phyloP scores from a whole-genome alignment of 2,797 vertebrate genomes.

The Premnoplex brunnescens region DNA sequence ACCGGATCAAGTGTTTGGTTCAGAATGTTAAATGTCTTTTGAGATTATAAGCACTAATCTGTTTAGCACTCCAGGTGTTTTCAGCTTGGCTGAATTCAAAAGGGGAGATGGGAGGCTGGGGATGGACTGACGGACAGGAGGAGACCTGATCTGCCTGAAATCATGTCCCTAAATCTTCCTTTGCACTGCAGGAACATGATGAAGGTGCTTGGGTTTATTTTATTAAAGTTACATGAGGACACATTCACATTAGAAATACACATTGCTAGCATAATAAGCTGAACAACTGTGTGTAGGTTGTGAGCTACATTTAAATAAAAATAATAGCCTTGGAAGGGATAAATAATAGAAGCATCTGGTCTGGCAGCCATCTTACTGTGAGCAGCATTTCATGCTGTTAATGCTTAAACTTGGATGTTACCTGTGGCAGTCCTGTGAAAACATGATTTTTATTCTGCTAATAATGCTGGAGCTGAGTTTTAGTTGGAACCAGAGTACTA shows the following conservation, averaged over 20 bases:
- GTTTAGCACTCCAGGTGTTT: neutral
- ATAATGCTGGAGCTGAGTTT: neutral
- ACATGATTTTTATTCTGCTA: neutral
- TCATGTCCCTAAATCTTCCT: neutral
- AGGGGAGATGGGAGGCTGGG: neutral
- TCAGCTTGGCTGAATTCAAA: neutral
- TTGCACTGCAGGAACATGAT: rapidly evolving
- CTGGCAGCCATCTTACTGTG: slow-evolving; percentile 42
- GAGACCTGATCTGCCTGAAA: neutral
- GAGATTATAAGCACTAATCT: neutral
- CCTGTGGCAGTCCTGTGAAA: neutral
- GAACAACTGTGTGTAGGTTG: rapidly evolving
- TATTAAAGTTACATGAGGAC: neutral
- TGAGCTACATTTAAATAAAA: neutral
- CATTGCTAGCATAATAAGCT: neutral
- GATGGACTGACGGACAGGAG: neutral
- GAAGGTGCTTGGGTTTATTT: neutral
- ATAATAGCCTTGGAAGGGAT: neutral
- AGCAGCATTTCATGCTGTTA: neutral
- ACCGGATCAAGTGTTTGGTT: neutral
- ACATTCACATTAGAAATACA: neutral
- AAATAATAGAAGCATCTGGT: neutral
- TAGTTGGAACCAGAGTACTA: neutral
- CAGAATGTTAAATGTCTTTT: neutral
- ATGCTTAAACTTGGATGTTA: neutral